Evolutionary conservation across 2,113 vertebrate genomes (phyloP), one percentile per base, ranked within the genome.

Genomic region (Anarrhichthys ocellatus): DNA sequence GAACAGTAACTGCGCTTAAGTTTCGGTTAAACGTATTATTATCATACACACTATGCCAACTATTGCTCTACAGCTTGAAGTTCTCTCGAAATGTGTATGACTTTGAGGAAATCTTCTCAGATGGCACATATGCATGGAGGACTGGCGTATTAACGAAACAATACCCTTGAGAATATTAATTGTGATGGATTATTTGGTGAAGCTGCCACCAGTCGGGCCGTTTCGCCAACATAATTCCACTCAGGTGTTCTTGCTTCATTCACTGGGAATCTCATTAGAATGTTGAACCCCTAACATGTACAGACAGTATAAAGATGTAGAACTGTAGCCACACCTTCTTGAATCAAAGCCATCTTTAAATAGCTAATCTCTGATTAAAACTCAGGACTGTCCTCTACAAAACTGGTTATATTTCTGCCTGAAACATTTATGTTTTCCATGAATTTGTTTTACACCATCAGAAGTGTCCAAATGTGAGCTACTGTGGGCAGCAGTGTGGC

Each of bases 401-500:
- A 80, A 61, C 36, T 54, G 42, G 6, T 78, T 40, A 20, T 38
- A 73, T 80, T 24, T 83, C n/a, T 10, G 40, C 36, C 3, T 81
- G 38, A 77, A 77, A 87, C 54, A 48, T 80, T 76, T 48, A 50
- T 85, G 72, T 77, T 89, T 82, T 83, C 38, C 85, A 88, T 69
- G 58, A 18, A 46, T 82, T 62, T 86, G 85, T 82, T 78, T 87
- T 82, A 65, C 69, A 73, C 80, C 86, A 68, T 90, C 88, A 94
- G 92, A 94, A 89, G 54, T 81, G 82, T 80, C 82, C 89, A 10
- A 92, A 89, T 64, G 67, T 66, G 40, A 89, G 78, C 82, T 73
- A 76, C 71, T 85, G 88, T 24, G 90, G 91, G 82, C 92, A 93
- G 76, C 92, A 90, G 87, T 89, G 84, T 13, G 82, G 88, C 65